These are phyloP conservation scores for Parotia lawesii DNA, from an alignment of 2,113 vertebrate genomes.

Conservation along the genomic window DNA sequence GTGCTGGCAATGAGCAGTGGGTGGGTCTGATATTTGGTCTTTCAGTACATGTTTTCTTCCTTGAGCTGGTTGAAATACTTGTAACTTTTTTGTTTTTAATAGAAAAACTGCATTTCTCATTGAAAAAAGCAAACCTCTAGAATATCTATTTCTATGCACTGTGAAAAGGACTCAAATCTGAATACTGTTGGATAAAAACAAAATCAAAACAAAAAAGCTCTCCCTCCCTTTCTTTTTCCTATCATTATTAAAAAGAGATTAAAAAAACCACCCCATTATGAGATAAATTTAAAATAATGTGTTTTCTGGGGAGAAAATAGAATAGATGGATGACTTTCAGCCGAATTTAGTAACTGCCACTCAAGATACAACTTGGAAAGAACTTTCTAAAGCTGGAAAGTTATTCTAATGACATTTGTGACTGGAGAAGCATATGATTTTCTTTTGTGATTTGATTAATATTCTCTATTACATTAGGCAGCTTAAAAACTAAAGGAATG, in stretches of 20 bases:
- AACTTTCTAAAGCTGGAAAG: conserved; percentile 33
- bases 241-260: background rate
- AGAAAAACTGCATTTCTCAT: background rate
- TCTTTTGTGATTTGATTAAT: conserved; percentile 47
- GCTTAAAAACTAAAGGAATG: conserved; percentile 1
- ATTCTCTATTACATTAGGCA: background rate
- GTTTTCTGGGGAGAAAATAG: conserved; percentile 9
- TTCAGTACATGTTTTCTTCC: background rate
- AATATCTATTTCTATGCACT: background rate
- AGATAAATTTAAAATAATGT: conserved; percentile 18
- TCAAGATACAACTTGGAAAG: conserved; percentile 39
- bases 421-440: conserved; percentile 9
- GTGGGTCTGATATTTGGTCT: background rate
- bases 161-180: background rate
- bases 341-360: conserved; percentile 26
- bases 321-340: conserved; percentile 23
- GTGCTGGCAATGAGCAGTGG: background rate
- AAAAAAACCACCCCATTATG: background rate
- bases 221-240: background rate
- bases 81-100: background rate
- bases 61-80: background rate
- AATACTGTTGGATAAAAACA: background rate
- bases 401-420: conserved; percentile 21
- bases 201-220: background rate
- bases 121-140: background rate